Conservation (phyloP, 2,888 invertebrate genomes). For the Drosophila neutralis region DNA sequence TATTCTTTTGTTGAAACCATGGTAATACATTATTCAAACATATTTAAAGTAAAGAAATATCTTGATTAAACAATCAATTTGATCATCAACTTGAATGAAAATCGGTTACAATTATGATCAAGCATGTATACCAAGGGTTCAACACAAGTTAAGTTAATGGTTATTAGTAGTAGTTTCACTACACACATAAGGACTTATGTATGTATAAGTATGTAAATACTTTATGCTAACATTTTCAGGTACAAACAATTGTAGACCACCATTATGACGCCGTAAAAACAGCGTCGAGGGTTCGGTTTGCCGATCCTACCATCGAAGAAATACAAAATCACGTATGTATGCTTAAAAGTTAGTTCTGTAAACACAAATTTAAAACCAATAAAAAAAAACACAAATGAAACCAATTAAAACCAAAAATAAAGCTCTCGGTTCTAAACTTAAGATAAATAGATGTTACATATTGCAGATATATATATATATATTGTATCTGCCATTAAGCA, state of each 20-base stretch:
- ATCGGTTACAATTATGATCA: background rate
- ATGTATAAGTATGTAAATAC: constrained; percentile 54
- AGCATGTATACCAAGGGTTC: background rate
- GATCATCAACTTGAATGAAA: background rate
- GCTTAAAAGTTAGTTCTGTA: constrained; percentile 11
- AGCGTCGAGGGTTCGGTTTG: constrained; percentile 94
- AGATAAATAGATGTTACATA: constrained; percentile 9
- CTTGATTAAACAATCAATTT: background rate
- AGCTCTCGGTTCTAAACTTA: constrained; percentile 8
- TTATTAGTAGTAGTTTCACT: constrained; percentile 15
- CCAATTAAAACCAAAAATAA: background rate
- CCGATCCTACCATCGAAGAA: constrained; percentile 87
- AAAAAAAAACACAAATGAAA: constrained; percentile 12
- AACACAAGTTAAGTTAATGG: constrained; percentile 11
- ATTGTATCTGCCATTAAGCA: constrained; percentile 7
- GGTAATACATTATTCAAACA: background rate
- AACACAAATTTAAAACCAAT: constrained; percentile 12
- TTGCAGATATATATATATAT: constrained; percentile 1
- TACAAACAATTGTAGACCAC: constrained; percentile 96
- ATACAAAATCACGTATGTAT: constrained; percentile 72
- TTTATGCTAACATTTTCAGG: constrained; percentile 86
- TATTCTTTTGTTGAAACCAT: background rate
- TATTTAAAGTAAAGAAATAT: background rate
- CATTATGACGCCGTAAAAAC: constrained; percentile 92
- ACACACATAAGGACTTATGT: constrained; percentile 13